Evolutionary conservation across 2,113 vertebrate species (phyloP).

Genomic region (Myotis davidii): DNA sequence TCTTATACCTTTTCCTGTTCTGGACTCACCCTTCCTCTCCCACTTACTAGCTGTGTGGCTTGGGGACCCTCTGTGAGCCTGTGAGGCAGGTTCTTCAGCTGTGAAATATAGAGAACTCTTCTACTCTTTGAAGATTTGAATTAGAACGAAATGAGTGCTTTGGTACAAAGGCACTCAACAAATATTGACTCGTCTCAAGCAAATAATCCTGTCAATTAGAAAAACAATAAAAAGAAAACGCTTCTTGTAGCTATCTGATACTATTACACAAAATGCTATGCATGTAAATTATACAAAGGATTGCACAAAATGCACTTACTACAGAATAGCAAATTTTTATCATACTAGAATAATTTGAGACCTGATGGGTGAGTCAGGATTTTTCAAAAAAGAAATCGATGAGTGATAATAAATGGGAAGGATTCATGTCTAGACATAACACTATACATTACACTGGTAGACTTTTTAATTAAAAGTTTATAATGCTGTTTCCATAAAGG

Average conservation of each 20-base stretch:
- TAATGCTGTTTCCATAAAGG: not conserved
- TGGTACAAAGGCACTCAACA: not conserved
- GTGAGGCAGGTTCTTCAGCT: not conserved
- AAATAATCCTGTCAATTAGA: conserved; percentile 7
- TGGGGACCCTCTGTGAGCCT: not conserved
- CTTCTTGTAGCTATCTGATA: not conserved
- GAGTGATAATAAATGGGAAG: not conserved
- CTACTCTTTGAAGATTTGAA: not conserved
- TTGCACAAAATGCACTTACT: not conserved
- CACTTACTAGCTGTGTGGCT: not conserved
- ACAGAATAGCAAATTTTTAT: not conserved
- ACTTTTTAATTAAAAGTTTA: not conserved
- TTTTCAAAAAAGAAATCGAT: not conserved
- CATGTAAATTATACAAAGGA: not conserved
- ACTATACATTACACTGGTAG: not conserved
- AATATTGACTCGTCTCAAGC: not conserved
- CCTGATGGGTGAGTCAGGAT: not conserved
- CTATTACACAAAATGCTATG: not conserved
- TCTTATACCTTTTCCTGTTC: not conserved
- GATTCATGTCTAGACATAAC: not conserved
- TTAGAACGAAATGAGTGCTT: not conserved
- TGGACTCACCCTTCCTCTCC: not conserved
- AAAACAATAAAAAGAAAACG: not conserved
- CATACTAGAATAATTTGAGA: not conserved
- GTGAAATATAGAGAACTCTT: not conserved